Evolutionary conservation across 2,113 vertebrate genomes (phyloP).

Genomic region (Anolis sagrei): DNA sequence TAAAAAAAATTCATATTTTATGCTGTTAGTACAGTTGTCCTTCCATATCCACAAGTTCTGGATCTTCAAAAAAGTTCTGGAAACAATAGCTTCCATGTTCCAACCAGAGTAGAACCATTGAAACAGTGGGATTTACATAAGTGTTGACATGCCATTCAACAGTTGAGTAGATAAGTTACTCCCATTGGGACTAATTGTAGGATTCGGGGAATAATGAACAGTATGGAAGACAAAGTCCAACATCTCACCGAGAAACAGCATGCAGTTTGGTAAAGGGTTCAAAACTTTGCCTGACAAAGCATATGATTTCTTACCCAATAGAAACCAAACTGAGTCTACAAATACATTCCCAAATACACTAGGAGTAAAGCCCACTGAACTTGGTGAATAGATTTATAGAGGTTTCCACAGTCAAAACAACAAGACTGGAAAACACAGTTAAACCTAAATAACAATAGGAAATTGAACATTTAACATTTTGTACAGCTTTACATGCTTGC

Average conservation of each 20-base stretch:
- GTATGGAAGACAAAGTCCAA: neutral
- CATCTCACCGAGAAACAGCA: neutral
- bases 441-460: neutral
- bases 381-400: neutral
- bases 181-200: no score
- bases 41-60: no score
- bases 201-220: neutral
- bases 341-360: neutral
- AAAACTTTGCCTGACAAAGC: constrained; percentile 39
- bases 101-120: no score
- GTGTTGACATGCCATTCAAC: no score
- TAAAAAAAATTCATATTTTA: no score
- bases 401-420: constrained; percentile 24
- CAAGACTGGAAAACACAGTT: constrained; percentile 28
- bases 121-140: no score
- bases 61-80: neutral
- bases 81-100: neutral
- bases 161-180: no score
- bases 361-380: neutral
- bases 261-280: constrained; percentile 28
- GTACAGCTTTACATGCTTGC: neutral
- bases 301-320: constrained; percentile 45
- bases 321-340: constrained; percentile 46
- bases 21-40: no score
- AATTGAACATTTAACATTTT: neutral